Evolutionary conservation across 2,888 invertebrate genomes (phyloP), one percentile per base, ranked within the genome.

Genomic region (Zaprionus obscuricornis): DNA sequence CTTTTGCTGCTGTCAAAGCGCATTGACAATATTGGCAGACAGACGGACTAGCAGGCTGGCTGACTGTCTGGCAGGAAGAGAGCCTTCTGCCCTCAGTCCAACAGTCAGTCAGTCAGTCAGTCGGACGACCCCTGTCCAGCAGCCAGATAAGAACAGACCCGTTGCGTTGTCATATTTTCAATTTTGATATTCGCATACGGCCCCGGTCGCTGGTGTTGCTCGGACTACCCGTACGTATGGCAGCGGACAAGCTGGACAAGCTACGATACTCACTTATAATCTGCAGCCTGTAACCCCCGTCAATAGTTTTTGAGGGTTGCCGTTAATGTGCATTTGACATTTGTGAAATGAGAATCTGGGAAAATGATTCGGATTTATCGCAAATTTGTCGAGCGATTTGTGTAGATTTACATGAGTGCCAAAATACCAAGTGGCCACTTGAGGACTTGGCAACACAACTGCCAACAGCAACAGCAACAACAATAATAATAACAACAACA

Each of bases 391-490:
- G 68, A 74, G 52, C 82, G 82, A 79, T 85, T 79, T 85, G 82
- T 82, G 78, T 64, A 68, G 71, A 82, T 78, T 79, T 79, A 85
- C 78, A 79, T 84, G 78, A 79, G 85, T 79, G 85, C 60, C 72
- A 82, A 84, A 84, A n/a, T 63, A 77, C 85, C 77, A 77, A 77
- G 84, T 84, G 77, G 85, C 77, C 84, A 77, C 84, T 77, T 75
- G 64, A 82, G 71, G 22, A 47, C n/a, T n/a, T n/a, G n/a, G n/a
- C n/a, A n/a, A n/a, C n/a, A n/a, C n/a, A n/a, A n/a, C n/a, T 52
- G 66, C 29, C 66, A 71, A 52, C 71, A 54, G 33, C 31, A 36
- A 18, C n/a, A 49, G n/a, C 40, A 46, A 27, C 52, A 29, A 20
- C 54, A 43, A 3, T 46, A 40, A 14, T 7, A n/a, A 20, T 40